Evolutionary conservation across 2,888 invertebrate species (phyloP), one percentile per base, ranked within the genome.

Genomic region (Ryuthela nishihirai): DNA sequence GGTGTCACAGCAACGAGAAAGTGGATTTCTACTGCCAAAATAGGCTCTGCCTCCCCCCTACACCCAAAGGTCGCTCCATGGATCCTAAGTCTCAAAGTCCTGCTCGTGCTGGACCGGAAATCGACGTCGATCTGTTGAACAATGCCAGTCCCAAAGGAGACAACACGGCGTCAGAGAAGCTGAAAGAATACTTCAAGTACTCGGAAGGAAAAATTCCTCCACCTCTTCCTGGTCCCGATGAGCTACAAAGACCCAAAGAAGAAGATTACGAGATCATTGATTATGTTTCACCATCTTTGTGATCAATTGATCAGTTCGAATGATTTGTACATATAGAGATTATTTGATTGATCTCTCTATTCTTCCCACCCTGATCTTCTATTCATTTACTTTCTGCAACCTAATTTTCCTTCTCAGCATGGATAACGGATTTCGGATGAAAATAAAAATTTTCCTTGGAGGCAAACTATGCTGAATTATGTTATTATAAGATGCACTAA

Each of bases 1-100:
- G 85, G 85, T 88, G 87, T 70, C 85, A 87, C 71, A 77, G 78
- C 68, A 82, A 83, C 67, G 80, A 58, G 1, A 39, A 53, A 7
- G 48, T 35, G 1, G 62, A 62, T 35, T 62, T 54, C 29, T 62
- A 43, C 34, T 62, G 62, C 26, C 58, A 58, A 29, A 49, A 54
- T 36, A 38, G 46, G 32, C 44, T 52, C 6, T 62, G 62, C 34
- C 36, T 47, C 17, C 53, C 49, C 4, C 53, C 58, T 6, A 47
- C 62, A 5, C 54, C 48, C 9, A 62, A 58, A 42, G 62, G 58
- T 5, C 21, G 62, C 3, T 32, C 58, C 12, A 46, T 58, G 0
- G 3, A 24, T 12, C 49, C 45, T 3, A 40, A 44, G 2, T 10
- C 7, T 9, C 9, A 20, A 21, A 23, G 26, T 4, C 49, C 41